Evolutionary conservation across 2,113 vertebrate species (phyloP), one percentile per base, ranked within the genome.

Genomic region (Dinomys branickii): DNA sequence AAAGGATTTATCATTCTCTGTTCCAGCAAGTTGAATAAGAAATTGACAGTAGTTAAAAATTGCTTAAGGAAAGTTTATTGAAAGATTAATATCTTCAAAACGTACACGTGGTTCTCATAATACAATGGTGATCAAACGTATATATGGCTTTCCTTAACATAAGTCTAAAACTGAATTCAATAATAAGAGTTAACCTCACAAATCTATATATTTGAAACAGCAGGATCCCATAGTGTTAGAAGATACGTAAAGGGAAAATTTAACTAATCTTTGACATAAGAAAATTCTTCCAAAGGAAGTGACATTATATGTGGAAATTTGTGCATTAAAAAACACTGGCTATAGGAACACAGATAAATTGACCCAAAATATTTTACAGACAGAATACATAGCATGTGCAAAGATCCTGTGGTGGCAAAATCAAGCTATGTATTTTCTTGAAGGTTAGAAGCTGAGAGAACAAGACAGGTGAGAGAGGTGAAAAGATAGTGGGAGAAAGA

Each of bases 261-360:
- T 73, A 90, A 85, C 30, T 85, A 88, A 10, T 87, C 26, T 94
- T 81, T 61, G 22, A 92, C 80, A 28, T 58, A 33, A 94, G 78
- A 33, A 82, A 56, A 75, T 52, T 19, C 16, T 93, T 73, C 41
- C 35, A 41, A 67, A 44, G 41, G 44, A 91, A 73, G 17, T 87
- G 59, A 67, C 35, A 92, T 17, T 82, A 13, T 87, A 84, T 80
- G 41, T 96, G 47, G 38, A 85, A 94, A 90, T 33, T 41, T 26
- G 61, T 41, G 17, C 61, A 78, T 41, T 13, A 67, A 85, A 85
- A 85, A 84, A 65, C 38, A 91, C 2, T 28, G 11, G 13, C 14
- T 67, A 4, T 56, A 78, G 44, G 33, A 35, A 3, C 30, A 12
- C 38, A n/a, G 17, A 54, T 71, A 86, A 86, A 71, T 9, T 89